Conservation (phyloP, 1,140 invertebrate genomes). For the Andricus grossulariae region DNA sequence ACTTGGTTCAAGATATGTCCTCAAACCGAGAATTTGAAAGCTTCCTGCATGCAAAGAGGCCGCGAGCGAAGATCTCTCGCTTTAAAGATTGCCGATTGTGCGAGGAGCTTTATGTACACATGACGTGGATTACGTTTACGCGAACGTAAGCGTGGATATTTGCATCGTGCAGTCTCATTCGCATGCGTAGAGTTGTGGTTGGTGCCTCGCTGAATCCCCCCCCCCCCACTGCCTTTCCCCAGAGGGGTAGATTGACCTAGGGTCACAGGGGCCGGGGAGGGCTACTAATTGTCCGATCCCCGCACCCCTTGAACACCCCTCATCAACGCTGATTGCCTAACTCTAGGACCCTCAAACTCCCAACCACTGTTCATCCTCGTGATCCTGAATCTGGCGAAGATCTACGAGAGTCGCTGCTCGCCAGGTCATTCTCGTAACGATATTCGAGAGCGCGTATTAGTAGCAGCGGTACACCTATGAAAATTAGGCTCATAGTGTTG, state of each 20-base stretch:
- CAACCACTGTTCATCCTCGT: conserved; percentile 42
- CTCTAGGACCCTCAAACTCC: conserved; percentile 71
- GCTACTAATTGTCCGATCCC: conserved; percentile 74
- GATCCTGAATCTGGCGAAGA: conserved; percentile 31
- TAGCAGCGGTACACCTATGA: too few relatives aligned
- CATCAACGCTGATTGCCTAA: conserved; percentile 76
- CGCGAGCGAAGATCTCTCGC: conserved; percentile 12
- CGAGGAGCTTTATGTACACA: background rate
- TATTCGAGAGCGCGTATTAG: background rate
- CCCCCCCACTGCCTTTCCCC: background rate
- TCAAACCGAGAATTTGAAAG: background rate
- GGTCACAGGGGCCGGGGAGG: conserved; percentile 39
- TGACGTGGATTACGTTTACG: background rate
- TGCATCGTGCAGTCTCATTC: conserved; percentile 52
- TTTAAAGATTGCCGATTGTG: conserved; percentile 9
- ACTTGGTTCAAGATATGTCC: too few relatives aligned
- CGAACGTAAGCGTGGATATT: conserved; percentile 44
- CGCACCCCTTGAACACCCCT: conserved; percentile 64
- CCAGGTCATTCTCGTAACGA: conserved; percentile 19
- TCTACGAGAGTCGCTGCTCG: conserved; percentile 17
- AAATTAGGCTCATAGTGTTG: too few relatives aligned
- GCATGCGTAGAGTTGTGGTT: conserved; percentile 60
- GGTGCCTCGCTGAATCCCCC: conserved; percentile 47
- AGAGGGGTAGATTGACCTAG: conserved; percentile 2
- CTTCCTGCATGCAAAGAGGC: background rate